Evolutionary conservation across 1,140 invertebrate genomes (phyloP), one percentile per base, ranked within the genome.

Genomic region (Heliconius melpomene): DNA sequence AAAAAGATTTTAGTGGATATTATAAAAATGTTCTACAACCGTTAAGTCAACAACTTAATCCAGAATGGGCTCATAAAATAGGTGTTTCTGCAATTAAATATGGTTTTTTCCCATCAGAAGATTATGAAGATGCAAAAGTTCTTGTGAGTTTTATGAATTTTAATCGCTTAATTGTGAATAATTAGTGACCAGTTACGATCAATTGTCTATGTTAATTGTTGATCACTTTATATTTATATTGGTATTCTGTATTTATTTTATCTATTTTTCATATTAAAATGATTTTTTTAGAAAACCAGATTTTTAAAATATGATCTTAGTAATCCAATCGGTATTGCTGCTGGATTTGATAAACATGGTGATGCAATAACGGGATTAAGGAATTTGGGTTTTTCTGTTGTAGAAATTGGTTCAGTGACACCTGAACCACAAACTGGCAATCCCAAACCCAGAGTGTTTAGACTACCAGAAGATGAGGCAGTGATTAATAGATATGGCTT

Each of bases 291-390:
- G 96, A 95, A 95, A 89, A 96, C 96, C 0, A 95, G 94, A 72
- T 94, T 99, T 46, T 97, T 97, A 88, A 95, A 96, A 36, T 91
- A 96, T 80, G 87, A 97, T 23, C 97, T 99, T 73, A 94, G 95
- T 79, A 99, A 99, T 95, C 99, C 99, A 1, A 89, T 99, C 86
- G 99, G 99, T 46, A 97, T 99, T 85, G 99, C 99, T 72, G 99
- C 99, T 81, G 99, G 99, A 5, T 99, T 99, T 95, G 99, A 99
- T 92, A 99, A 99, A 91, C 96, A 99, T 94, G 99, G 96, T 13
- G 98, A 99, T 95, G 98, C 98, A 36, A 95, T 99, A 2, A 92
- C 96, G 80, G 97, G 98, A 1, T 92, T 99, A 38, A 95, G 96
- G 72, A 96, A 97, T 87, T 95, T 98, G 75, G 99, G 99, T 1